These are phyloP conservation scores for Orussus abietinus DNA, from an alignment of 1,140 invertebrate species.

Conservation along the genomic window DNA sequence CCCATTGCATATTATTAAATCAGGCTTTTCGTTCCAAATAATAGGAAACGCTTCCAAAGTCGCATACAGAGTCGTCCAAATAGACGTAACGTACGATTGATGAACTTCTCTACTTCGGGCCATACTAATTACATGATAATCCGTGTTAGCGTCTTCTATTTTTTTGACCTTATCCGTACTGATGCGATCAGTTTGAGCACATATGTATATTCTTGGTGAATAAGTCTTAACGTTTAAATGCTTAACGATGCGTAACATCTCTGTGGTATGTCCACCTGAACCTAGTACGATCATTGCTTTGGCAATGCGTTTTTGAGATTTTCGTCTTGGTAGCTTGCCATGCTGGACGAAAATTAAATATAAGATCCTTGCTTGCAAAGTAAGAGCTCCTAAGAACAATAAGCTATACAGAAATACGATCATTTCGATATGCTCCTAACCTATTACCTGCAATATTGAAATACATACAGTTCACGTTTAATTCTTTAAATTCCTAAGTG, in stretches of 20 bases:
- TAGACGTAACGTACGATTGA: slow-evolving; percentile 78
- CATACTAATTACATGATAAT: slow-evolving; percentile 62
- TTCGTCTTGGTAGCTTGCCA: slow-evolving; percentile 15
- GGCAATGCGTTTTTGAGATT: slow-evolving; percentile 7
- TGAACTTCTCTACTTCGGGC: slow-evolving; percentile 82
- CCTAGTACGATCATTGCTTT: slow-evolving; percentile 59
- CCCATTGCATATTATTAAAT: slow-evolving; percentile 87
- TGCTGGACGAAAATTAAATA: slow-evolving; percentile 28
- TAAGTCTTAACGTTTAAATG: slow-evolving; percentile 61
- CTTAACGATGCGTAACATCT: slow-evolving; percentile 74
- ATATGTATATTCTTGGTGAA: slow-evolving; percentile 69
- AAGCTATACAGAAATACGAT: too few relatives aligned
- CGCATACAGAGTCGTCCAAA: slow-evolving; percentile 74
- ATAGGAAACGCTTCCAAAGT: slow-evolving; percentile 65
- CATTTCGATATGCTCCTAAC: too few relatives aligned
- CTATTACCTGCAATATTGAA: too few relatives aligned
- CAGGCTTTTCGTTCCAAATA: slow-evolving; percentile 67
- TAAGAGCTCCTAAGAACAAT: too few relatives aligned
- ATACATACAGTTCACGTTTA: too few relatives aligned
- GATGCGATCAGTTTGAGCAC: slow-evolving; percentile 74
- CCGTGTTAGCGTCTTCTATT: slow-evolving; percentile 45
- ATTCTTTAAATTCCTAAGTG: too few relatives aligned
- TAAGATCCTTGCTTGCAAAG: slow-evolving; percentile 20
- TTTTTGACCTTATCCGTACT: slow-evolving; percentile 65
- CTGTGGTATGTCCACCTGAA: slow-evolving; percentile 79